Percentiles rank a stretch among this genome's conserved stretches.
Conservation (phyloP, 1,140 invertebrate genomes). For the Vanessa atalanta region DNA sequence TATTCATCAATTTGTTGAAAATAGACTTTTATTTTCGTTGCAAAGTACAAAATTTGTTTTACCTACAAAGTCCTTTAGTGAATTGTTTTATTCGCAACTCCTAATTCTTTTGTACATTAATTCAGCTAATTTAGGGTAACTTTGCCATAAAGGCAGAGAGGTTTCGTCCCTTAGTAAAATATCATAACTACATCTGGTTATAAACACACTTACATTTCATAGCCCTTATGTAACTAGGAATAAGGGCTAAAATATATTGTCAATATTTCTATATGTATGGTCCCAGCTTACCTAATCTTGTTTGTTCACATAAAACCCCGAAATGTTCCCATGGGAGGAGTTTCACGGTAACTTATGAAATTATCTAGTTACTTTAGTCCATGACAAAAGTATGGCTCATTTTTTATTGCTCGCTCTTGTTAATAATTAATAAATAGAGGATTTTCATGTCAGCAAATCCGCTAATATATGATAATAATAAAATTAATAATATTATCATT, state of each 20-base stretch:
- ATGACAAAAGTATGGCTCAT: slow-evolving; percentile 9
- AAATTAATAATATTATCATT: too few relatives aligned
- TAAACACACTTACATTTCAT: not conserved
- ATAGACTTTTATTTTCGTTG: not conserved
- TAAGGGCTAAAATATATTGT: not conserved
- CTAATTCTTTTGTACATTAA: slow-evolving; percentile 6
- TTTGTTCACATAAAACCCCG: slow-evolving; percentile 30
- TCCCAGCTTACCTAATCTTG: slow-evolving; percentile 24
- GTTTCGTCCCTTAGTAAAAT: slow-evolving; percentile 11
- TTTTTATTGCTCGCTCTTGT: slow-evolving; percentile 21
- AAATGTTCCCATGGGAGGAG: slow-evolving; percentile 32
- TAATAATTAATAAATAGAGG: not conserved
- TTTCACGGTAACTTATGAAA: slow-evolving; percentile 34
- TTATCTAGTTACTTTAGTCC: slow-evolving; percentile 31
- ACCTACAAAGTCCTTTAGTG: not conserved
- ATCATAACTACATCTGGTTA: not conserved
- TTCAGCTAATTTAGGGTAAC: slow-evolving; percentile 10
- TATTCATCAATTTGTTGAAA: too few relatives aligned
- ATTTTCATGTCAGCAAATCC: too few relatives aligned
- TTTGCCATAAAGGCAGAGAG: slow-evolving; percentile 4
- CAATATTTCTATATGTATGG: not conserved
- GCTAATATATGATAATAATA: too few relatives aligned
- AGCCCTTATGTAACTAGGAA: not conserved
- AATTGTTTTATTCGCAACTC: not conserved
- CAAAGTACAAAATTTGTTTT: not conserved